Evolutionary conservation across 2,113 vertebrate genomes (phyloP), one percentile per base, ranked within the genome.

Genomic region (Motacilla alba): DNA sequence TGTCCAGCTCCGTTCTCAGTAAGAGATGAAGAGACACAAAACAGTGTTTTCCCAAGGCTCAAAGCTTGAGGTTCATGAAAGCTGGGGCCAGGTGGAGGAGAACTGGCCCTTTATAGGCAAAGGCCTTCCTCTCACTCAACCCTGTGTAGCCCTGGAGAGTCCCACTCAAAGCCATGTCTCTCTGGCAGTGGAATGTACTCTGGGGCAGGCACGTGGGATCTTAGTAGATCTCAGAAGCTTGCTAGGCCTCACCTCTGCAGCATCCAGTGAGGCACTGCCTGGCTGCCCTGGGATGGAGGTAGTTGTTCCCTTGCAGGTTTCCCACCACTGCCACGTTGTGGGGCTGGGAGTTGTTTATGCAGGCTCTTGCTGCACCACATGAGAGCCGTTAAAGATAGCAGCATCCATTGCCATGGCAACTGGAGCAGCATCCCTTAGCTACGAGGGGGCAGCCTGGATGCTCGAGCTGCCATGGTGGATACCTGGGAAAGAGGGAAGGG

Each of bases 361-460:
- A 92, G 55, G 9, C 60, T 94, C 49, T 89, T 83, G 13, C 83
- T 92, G 86, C 80, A 94, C 88, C 83, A 88, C 79, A 77, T 90
- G 31, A 66, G 81, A 91, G 75, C 66, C 70, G 87, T 94, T 95
- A 95, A 97, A 94, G 89, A 96, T 93, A 94, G 94, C 90, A 95
- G 85, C 74, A 92, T 90, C 75, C 68, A 83, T 95, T 96, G 82
- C 96, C 68, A 96, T 96, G 82, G 95, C 87, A 97, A 95, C 94
- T 77, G 56, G 67, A 94, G 59, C 93, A 82, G 75, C 87, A 93
- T 96, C 94, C 83, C 81, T 97, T 69, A 53, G 87, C 59, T 93
- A 31, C 0, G 1, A 84, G 74, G 89, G 93, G 89, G 89, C 84
- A 84, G 78, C 66, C 59, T 85, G 72, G 79, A 58, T 66, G 63